Conservation (phyloP, 2,113 vertebrate species). For the Lampris incognitus region DNA sequence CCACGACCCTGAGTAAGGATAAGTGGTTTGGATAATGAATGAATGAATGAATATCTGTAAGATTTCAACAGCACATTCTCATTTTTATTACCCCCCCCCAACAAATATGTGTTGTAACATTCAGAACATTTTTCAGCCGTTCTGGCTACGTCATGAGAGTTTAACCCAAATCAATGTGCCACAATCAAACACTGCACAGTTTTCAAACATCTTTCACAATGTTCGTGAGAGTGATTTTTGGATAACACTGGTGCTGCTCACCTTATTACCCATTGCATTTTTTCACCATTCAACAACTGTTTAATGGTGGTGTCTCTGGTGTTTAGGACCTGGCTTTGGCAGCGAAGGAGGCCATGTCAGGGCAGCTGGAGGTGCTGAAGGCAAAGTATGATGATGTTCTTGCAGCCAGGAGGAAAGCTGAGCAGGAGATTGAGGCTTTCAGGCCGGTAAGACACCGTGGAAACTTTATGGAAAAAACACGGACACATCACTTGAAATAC, state of each 20-base stretch:
- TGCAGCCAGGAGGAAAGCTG: slow-evolving; percentile 76
- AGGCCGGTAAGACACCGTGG: slow-evolving; percentile 74
- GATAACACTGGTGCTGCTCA: neutral
- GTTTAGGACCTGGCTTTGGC: slow-evolving; percentile 77
- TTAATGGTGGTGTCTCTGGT: neutral
- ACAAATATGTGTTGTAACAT: too few relatives aligned
- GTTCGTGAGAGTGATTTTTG: neutral
- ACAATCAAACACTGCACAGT: too few relatives aligned
- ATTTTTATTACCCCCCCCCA: too few relatives aligned
- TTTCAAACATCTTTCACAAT: neutral
- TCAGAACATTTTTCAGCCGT: too few relatives aligned
- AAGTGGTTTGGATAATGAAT: too few relatives aligned
- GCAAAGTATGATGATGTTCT: slow-evolving; percentile 76
- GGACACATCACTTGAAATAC: neutral
- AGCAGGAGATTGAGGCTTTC: slow-evolving; percentile 79
- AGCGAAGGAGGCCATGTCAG: slow-evolving; percentile 72
- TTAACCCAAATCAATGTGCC: too few relatives aligned
- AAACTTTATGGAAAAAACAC: neutral
- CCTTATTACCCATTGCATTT: neutral
- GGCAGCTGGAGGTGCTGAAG: slow-evolving; percentile 76
- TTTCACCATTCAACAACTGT: neutral
- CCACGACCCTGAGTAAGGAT: too few relatives aligned
- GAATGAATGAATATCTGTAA: too few relatives aligned
- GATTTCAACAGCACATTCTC: too few relatives aligned
- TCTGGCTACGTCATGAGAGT: too few relatives aligned